Evolutionary conservation across 2,888 invertebrate species (phyloP).

Genomic region (Mycalesis mineus): DNA sequence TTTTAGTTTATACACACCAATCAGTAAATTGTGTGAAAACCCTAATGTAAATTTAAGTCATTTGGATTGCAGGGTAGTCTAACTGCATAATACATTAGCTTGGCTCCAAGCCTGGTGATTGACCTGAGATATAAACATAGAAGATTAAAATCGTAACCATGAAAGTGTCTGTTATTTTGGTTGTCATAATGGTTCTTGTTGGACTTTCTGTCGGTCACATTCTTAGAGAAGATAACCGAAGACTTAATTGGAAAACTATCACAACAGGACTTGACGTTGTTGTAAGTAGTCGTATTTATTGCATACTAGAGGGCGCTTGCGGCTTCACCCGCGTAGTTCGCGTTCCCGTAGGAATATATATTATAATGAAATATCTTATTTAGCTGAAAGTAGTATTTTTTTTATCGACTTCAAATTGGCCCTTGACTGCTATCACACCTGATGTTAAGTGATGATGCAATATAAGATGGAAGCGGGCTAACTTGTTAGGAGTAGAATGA

Average conservation of each 20-base stretch:
- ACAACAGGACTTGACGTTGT: constrained; percentile 35
- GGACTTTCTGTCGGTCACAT: constrained; percentile 33
- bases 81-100: constrained; percentile 1
- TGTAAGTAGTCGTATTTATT: too few species aligned
- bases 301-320: too few species aligned
- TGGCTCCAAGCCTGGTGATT: neutral
- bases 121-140: neutral
- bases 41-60: neutral
- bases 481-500: too few species aligned
- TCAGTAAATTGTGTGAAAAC: neutral
- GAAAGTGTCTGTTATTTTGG: constrained; percentile 39
- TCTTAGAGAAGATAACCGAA: constrained; percentile 37
- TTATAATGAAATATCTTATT: too few species aligned
- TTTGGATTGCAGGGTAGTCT: constrained; percentile 1
- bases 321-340: too few species aligned
- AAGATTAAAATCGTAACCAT: constrained; percentile 27
- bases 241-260: constrained; percentile 34
- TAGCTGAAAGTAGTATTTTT: too few species aligned
- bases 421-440: too few species aligned
- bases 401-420: too few species aligned
- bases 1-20: neutral
- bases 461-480: too few species aligned
- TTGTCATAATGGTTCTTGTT: constrained; percentile 36
- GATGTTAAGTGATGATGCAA: too few species aligned
- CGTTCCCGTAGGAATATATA: too few species aligned